Evolutionary conservation across 2,797 vertebrate species (phyloP), one percentile per base, ranked within the genome.

Genomic region (Petrocephalus sullivani): DNA sequence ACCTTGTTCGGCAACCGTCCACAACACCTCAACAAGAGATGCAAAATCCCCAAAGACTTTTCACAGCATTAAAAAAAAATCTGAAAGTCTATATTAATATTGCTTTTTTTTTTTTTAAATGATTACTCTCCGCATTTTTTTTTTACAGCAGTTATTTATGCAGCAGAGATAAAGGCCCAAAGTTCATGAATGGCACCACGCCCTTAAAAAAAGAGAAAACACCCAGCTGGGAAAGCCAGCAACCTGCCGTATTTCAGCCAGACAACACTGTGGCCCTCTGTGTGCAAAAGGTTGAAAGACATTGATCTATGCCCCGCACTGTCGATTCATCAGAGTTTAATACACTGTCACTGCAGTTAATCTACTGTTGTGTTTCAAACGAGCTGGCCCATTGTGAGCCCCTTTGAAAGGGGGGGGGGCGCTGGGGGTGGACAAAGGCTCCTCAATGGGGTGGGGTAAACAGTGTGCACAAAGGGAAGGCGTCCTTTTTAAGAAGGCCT

Each of bases 351-450:
- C 91, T 89, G 90, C 91, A 93, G 92, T 93, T 93, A 93, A 94
- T 94, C 93, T 93, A 92, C 92, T 91, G 93, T 92, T 93, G 92
- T 93, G 91, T 92, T 93, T 91, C 91, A 92, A 93, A 92, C 91
- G 92, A 91, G 90, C 91, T 89, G 87, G 54, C 87, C 92, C 90
- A 91, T 93, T 93, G 92, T 92, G 91, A 90, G 89, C 58, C 89
- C 87, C 78, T 85, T 89, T 93, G 91, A 93, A 91, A 92, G 91
- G 90, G 89, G 56, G 89, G 89, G 16, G 71, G 91, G 90, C 89
- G 51, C 86, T 87, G 91, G 89, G 46, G 88, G 87, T 88, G 49
- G 53, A 93, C 92, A 93, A 93, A 92, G 88, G 92, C 85, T 88
- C 88, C 89, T 91, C 91, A 90, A 88, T 92, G 92, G 91, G 91